Evolutionary conservation across 2,888 invertebrate species (phyloP).

Genomic region (Lepidochitona cinerea): DNA sequence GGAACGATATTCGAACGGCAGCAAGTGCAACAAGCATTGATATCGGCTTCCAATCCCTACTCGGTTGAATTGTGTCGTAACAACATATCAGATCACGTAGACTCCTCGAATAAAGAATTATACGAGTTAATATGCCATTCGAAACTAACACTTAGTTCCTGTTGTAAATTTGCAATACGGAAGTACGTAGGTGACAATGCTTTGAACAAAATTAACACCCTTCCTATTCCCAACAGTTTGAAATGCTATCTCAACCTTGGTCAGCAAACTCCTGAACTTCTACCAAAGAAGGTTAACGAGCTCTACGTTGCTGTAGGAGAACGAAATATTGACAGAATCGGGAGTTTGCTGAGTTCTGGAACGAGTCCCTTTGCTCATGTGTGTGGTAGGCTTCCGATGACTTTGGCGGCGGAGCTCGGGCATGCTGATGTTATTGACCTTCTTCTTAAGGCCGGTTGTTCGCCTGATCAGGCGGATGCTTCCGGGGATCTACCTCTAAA

Average conservation of each 20-base stretch:
- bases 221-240: conserved; percentile 24
- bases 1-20: background rate
- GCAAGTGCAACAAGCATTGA: background rate
- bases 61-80: background rate
- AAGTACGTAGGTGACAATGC: background rate
- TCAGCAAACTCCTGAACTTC: background rate
- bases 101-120: too few relatives aligned
- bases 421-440: conserved; percentile 11
- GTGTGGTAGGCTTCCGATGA: conserved; percentile 14
- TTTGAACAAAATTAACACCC: conserved; percentile 15
- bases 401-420: conserved; percentile 17
- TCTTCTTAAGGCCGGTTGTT: conserved; percentile 4
- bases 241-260: conserved; percentile 21
- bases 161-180: background rate
- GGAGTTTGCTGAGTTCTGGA: conserved; percentile 11
- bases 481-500: conserved; percentile 24
- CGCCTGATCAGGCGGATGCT: background rate
- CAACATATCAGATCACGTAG: background rate
- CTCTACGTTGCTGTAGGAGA: conserved; percentile 26
- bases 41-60: background rate
- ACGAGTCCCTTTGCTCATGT: conserved; percentile 20
- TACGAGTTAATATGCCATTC: background rate
- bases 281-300: background rate
- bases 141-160: background rate
- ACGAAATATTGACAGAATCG: background rate